These are phyloP conservation scores for Thalassaphorura encarpata DNA, from an alignment of 1,140 invertebrate species.

Conservation along the genomic window DNA sequence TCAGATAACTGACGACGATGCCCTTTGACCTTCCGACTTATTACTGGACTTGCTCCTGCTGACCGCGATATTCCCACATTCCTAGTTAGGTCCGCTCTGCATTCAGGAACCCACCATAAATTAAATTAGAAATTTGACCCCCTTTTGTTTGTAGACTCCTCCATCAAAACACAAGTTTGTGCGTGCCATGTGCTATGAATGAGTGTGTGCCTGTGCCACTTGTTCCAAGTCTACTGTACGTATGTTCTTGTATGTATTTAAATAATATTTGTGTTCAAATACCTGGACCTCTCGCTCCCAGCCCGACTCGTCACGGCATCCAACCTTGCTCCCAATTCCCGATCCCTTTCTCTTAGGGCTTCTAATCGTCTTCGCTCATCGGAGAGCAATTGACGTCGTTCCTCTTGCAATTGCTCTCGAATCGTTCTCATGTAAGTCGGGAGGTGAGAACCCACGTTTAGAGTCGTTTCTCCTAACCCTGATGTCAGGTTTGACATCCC, in stretches of 20 bases:
- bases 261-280: conserved; percentile 10
- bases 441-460: conserved; percentile 35
- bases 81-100: conserved; percentile 32
- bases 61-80: conserved; percentile 34
- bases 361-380: conserved; percentile 36
- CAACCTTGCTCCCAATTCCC: conserved; percentile 33
- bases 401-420: conserved; percentile 47
- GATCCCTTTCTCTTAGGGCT: conserved; percentile 36
- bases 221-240: conserved; percentile 20
- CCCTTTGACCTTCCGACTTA: conserved; percentile 39
- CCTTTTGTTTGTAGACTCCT: conserved; percentile 16
- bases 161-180: conserved; percentile 28
- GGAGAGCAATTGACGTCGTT: conserved; percentile 39
- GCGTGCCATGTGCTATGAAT: conserved; percentile 32
- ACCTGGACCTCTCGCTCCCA: conserved; percentile 26
- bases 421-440: conserved; percentile 45
- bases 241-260: not conserved
- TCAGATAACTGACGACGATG: conserved; percentile 45
- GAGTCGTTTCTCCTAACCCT: conserved; percentile 17
- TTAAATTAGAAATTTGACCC: conserved; percentile 22
- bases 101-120: conserved; percentile 32
- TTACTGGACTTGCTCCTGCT: conserved; percentile 32
- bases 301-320: conserved; percentile 30
- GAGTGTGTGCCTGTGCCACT: conserved; percentile 33
- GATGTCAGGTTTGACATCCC: conserved; percentile 14